Evolutionary conservation across 2,113 vertebrate species (phyloP).

Genomic region (Cavia aperea): DNA sequence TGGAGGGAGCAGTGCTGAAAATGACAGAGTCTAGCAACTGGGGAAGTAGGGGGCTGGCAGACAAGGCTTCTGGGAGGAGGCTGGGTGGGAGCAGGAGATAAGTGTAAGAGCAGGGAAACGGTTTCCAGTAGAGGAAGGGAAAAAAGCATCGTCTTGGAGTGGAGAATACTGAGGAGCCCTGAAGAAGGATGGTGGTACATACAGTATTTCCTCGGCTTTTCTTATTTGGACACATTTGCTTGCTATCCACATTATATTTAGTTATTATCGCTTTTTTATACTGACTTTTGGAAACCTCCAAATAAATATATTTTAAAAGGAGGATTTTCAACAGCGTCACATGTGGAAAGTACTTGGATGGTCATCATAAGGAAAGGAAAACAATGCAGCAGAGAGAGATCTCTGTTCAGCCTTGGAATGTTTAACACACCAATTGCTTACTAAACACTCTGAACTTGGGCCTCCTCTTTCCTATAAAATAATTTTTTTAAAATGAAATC

Average conservation of each 20-base stretch:
- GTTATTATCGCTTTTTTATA: conserved; percentile 18
- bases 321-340: background rate
- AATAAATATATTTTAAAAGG: conserved; percentile 13
- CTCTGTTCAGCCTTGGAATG: background rate
- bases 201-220: background rate
- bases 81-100: background rate
- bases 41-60: conserved; percentile 6
- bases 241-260: background rate
- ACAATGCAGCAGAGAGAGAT: background rate
- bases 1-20: conserved; percentile 61
- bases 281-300: conserved; percentile 20
- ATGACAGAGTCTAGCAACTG: conserved; percentile 68
- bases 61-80: background rate
- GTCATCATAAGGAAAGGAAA: conserved; percentile 24
- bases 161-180: background rate
- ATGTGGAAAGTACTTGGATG: background rate
- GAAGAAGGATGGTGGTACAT: accelerated
- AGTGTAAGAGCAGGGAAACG: background rate
- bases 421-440: background rate
- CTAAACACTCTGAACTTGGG: background rate
- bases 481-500: background rate
- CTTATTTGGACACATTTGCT: background rate
- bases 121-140: background rate
- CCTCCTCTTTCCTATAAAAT: background rate
- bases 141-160: background rate